These are phyloP conservation scores for Cavia aperea DNA, from an alignment of 2,113 vertebrate species.

Conservation along the genomic window DNA sequence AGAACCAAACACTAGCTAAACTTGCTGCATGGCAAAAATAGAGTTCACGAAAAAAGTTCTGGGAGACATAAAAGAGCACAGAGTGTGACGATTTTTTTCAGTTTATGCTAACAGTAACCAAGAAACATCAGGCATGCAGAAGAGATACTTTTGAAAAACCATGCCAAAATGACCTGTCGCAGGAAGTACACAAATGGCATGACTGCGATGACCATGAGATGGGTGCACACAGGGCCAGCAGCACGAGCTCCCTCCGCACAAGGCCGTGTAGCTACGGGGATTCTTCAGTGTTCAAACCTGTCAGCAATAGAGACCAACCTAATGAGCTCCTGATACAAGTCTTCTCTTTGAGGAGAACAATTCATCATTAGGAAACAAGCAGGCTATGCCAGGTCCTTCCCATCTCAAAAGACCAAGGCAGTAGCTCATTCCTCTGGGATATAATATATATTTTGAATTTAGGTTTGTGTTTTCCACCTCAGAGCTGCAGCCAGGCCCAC, in stretches of 20 bases:
- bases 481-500: background rate
- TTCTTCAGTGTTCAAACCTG: background rate
- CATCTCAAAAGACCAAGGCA: background rate
- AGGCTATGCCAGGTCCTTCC: background rate
- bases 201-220: background rate
- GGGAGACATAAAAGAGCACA: background rate
- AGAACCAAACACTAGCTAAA: background rate
- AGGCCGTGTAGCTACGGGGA: background rate
- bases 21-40: background rate
- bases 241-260: background rate
- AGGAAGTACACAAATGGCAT: background rate
- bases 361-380: background rate
- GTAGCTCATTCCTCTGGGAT: background rate
- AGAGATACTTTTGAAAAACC: background rate
- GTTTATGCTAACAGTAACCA: background rate
- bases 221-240: background rate
- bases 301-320: background rate
- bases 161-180: background rate
- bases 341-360: background rate
- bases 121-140: background rate
- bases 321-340: background rate
- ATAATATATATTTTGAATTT: background rate
- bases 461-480: background rate
- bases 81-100: background rate
- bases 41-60: background rate